Conservation (phyloP, 2,797 vertebrate species). For the Calcarius lapponicus region DNA sequence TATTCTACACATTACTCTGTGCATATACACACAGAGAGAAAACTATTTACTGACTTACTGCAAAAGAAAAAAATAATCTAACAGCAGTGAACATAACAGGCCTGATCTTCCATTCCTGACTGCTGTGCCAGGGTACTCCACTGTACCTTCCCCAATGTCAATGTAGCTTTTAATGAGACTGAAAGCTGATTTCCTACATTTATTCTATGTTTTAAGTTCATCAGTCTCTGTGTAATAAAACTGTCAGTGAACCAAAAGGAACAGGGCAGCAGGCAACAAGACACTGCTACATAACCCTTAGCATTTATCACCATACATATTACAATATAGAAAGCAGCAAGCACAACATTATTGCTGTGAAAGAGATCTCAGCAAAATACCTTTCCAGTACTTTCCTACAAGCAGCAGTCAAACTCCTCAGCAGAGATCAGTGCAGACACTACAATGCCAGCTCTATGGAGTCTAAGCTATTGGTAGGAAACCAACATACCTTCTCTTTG, state of each 20-base stretch:
- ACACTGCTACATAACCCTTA: accelerated
- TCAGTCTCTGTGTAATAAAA: not conserved
- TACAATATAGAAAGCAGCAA: not conserved
- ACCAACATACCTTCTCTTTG: constrained; percentile 84
- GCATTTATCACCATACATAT: not conserved
- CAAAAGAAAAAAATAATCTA: not conserved
- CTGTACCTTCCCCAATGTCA: not conserved
- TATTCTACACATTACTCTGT: not conserved
- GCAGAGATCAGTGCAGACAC: not conserved
- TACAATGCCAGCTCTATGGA: not conserved
- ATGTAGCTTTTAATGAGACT: not conserved
- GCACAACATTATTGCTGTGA: not conserved
- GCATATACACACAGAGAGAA: not conserved
- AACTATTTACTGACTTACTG: not conserved
- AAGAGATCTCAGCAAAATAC: not conserved
- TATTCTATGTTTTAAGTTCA: not conserved
- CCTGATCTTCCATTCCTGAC: not conserved
- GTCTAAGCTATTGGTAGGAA: not conserved
- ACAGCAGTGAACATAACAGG: not conserved
- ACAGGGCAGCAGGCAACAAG: not conserved
- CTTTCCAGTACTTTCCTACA: not conserved
- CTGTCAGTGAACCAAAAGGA: not conserved
- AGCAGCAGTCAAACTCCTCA: not conserved
- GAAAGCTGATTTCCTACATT: not conserved
- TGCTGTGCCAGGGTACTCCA: not conserved